These are phyloP conservation scores for Darevskia nairensis DNA, from an alignment of 2,797 vertebrate genomes.

Conservation along the genomic window DNA sequence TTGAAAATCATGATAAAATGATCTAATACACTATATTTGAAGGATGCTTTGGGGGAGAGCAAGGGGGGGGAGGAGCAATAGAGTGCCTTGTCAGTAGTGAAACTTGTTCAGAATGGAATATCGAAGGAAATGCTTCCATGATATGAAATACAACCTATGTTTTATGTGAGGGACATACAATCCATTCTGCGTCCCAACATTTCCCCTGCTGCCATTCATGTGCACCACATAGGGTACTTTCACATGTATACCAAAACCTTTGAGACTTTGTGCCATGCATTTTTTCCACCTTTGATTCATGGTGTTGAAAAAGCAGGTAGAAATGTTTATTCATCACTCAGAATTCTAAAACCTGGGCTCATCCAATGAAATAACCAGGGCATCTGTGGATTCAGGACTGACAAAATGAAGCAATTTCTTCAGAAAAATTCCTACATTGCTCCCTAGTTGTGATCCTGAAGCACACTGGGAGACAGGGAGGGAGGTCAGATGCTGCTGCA, in stretches of 20 bases:
- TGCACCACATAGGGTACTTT: neutral
- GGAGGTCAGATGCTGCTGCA: too few species aligned
- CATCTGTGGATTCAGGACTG: too few species aligned
- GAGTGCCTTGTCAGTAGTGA: neutral
- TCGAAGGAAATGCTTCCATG: neutral
- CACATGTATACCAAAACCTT: neutral
- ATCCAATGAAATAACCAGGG: too few species aligned
- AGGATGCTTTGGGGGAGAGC: neutral
- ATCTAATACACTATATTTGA: slow-evolving; percentile 54
- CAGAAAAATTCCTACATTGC: too few species aligned
- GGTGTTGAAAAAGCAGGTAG: neutral
- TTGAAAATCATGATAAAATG: slow-evolving; percentile 47
- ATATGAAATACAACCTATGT: neutral
- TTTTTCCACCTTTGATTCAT: neutral
- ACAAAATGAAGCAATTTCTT: too few species aligned
- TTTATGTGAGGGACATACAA: neutral
- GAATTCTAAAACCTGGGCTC: too few species aligned
- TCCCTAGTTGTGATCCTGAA: too few species aligned
- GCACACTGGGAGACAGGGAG: too few species aligned
- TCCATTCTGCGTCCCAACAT: neutral
- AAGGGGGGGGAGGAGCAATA: neutral
- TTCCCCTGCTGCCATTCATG: neutral
- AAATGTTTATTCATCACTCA: too few species aligned
- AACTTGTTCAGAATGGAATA: neutral
- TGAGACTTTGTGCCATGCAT: neutral